phyloP scores from a whole-genome alignment of 2,113 vertebrate species.

The Seriola dumerili region DNA sequence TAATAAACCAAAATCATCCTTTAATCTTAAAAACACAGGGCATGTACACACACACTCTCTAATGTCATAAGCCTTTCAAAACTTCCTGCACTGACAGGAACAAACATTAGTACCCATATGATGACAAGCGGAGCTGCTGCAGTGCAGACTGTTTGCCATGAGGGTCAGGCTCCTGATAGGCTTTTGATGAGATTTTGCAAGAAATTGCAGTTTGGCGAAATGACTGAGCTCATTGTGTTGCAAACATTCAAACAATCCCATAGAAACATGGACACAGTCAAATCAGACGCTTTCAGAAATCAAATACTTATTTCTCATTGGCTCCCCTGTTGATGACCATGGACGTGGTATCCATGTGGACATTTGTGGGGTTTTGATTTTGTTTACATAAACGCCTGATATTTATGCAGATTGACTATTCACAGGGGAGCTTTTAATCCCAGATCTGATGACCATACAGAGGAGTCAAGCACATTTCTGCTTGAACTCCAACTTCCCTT shows the following conservation, averaged over 20 bases:
- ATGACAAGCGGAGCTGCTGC: constrained; percentile 48
- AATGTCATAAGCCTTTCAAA: constrained; percentile 49
- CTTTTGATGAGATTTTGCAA: constrained; percentile 65
- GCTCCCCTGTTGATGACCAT: constrained; percentile 36
- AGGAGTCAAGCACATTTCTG: constrained; percentile 40
- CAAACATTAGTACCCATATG: constrained; percentile 43
- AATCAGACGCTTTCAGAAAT: constrained; percentile 58
- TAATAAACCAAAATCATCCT: constrained; percentile 21
- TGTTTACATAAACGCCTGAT: constrained; percentile 47
- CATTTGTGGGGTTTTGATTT: constrained; percentile 26
- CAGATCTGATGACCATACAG: constrained; percentile 57
- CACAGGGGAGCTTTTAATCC: constrained; percentile 59
- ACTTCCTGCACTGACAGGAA: constrained; percentile 42
- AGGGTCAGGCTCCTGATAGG: constrained; percentile 50
- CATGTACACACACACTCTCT: constrained; percentile 2
- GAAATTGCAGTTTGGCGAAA: constrained; percentile 58
- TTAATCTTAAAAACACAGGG: constrained; percentile 40
- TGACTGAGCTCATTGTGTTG: constrained; percentile 42
- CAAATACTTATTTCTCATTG: constrained; percentile 46
- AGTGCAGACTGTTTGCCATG: constrained; percentile 39
- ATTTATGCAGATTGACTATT: constrained; percentile 51
- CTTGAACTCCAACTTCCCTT: constrained; percentile 46
- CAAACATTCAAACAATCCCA: constrained; percentile 37
- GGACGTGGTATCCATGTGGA: constrained; percentile 35
- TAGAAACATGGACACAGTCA: constrained; percentile 22